These are phyloP conservation scores for Pseudomyrmex cubaensis DNA, from an alignment of 1,140 invertebrate genomes.

Conservation along the genomic window DNA sequence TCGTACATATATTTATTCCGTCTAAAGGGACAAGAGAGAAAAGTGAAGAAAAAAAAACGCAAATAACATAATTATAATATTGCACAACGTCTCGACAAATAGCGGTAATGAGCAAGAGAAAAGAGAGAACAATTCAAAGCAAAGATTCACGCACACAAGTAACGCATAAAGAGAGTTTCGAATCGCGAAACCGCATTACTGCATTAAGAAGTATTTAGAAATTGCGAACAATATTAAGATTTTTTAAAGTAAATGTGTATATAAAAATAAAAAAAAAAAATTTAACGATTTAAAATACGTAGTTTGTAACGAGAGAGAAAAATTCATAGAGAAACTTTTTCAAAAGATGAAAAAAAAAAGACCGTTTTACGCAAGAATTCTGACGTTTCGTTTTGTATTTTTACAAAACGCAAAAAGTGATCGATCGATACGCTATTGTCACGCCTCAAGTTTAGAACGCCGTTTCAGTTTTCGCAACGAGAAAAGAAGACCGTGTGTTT, in stretches of 20 bases:
- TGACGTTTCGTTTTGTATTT: slow-evolving; percentile 39
- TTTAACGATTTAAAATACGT: slow-evolving; percentile 67
- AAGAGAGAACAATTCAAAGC: background rate
- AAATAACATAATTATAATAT: slow-evolving; percentile 61
- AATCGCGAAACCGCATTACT: slow-evolving; percentile 40
- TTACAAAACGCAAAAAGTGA: slow-evolving; percentile 43
- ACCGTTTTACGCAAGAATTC: background rate
- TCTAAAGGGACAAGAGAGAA: slow-evolving; percentile 64
- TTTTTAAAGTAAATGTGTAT: slow-evolving; percentile 69
- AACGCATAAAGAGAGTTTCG: slow-evolving; percentile 5
- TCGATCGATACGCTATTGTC: slow-evolving; percentile 17
- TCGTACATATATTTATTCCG: slow-evolving; percentile 71
- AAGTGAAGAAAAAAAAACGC: slow-evolving; percentile 45
- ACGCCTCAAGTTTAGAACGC: background rate
- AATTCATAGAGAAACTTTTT: slow-evolving; percentile 44
- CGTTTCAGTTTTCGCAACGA: background rate
- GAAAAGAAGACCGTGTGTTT: background rate
- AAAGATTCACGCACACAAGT: background rate
- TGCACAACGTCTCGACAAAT: slow-evolving; percentile 45
- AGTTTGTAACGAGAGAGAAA: slow-evolving; percentile 42
- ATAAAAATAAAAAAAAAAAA: slow-evolving; percentile 45
- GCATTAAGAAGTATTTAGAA: slow-evolving; percentile 56
- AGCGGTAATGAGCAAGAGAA: slow-evolving; percentile 28
- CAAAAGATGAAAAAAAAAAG: background rate
- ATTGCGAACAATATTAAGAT: slow-evolving; percentile 61